Evolutionary conservation across 92 coral and sea anemone species (phyloP).

Genomic region (Siderastrea siderea): DNA sequence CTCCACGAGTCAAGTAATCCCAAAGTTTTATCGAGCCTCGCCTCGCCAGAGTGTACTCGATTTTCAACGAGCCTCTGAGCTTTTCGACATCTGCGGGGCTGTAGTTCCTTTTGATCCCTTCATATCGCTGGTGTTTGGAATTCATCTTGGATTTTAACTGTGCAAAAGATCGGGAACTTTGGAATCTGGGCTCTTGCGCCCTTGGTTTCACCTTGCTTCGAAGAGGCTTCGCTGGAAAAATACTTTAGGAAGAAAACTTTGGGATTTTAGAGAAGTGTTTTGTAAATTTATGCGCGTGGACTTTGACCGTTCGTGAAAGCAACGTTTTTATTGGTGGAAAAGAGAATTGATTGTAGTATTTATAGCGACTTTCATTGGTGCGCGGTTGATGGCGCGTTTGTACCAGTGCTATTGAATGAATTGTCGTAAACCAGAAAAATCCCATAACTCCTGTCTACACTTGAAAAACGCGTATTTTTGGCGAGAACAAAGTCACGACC

Average conservation of each 20-base stretch:
- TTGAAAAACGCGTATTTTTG: no score
- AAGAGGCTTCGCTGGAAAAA: constrained; percentile 17
- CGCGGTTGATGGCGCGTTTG: not conserved
- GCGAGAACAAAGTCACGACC: not conserved
- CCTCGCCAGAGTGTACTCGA: constrained; percentile 91
- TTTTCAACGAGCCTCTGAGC: constrained; percentile 87
- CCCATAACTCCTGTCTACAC: not conserved
- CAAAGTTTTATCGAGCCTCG: constrained; percentile 92
- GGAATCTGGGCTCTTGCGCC: not conserved
- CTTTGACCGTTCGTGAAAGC: constrained; percentile 17
- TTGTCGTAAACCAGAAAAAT: no score
- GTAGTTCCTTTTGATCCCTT: constrained; percentile 91
- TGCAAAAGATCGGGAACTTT: not conserved
- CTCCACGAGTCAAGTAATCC: constrained; percentile 87
- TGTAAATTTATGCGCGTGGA: constrained; percentile 23
- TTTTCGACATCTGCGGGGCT: constrained; percentile 78
- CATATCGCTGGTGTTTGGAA: constrained; percentile 82
- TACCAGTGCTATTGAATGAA: no score
- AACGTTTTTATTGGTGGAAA: constrained; percentile 21
- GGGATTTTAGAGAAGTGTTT: not conserved
- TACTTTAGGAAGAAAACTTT: not conserved
- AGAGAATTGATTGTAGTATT: not conserved
- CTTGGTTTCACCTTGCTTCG: not conserved
- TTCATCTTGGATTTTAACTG: constrained; percentile 20
- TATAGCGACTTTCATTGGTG: constrained; percentile 13